Evolutionary conservation across 1,140 invertebrate species (phyloP).

Genomic region (Pseudobourletiella spinata): DNA sequence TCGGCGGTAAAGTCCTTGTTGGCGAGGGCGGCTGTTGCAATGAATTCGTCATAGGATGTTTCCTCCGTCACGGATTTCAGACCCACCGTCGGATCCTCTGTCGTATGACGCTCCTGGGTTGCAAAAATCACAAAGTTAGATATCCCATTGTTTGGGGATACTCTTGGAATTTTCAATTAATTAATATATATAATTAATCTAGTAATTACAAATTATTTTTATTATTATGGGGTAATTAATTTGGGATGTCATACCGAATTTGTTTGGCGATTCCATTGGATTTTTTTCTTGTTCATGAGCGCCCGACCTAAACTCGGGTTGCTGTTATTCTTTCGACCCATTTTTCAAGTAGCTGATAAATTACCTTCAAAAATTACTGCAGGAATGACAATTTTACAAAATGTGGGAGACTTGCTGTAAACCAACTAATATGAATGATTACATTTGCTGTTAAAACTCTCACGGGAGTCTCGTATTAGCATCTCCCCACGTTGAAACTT

Average conservation of each 20-base stretch:
- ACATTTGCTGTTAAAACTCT: too few relatives aligned
- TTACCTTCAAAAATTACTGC: too few relatives aligned
- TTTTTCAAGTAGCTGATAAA: too few relatives aligned
- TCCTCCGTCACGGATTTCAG: constrained; percentile 92
- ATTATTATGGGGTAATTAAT: too few relatives aligned
- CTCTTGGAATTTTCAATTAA: not conserved
- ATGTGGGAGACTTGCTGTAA: not conserved
- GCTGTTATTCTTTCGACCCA: not conserved
- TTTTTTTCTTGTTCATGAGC: constrained; percentile 28
- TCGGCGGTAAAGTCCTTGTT: constrained; percentile 86
- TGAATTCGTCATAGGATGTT: constrained; percentile 88
- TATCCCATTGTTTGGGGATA: not conserved
- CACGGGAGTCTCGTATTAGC: too few relatives aligned
- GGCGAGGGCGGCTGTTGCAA: constrained; percentile 85
- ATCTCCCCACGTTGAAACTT: too few relatives aligned
- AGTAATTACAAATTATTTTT: not conserved
- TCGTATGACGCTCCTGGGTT: constrained; percentile 25
- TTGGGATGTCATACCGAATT: not conserved
- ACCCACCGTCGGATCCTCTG: constrained; percentile 28
- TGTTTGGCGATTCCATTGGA: constrained; percentile 12
- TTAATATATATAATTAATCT: not conserved
- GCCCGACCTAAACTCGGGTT: constrained; percentile 27
- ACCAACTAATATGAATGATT: too few relatives aligned
- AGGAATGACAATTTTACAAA: not conserved
- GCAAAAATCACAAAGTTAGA: constrained; percentile 1